These are phyloP conservation scores for Cossypha polioptera DNA, from an alignment of 2,797 vertebrate species.

Conservation along the genomic window DNA sequence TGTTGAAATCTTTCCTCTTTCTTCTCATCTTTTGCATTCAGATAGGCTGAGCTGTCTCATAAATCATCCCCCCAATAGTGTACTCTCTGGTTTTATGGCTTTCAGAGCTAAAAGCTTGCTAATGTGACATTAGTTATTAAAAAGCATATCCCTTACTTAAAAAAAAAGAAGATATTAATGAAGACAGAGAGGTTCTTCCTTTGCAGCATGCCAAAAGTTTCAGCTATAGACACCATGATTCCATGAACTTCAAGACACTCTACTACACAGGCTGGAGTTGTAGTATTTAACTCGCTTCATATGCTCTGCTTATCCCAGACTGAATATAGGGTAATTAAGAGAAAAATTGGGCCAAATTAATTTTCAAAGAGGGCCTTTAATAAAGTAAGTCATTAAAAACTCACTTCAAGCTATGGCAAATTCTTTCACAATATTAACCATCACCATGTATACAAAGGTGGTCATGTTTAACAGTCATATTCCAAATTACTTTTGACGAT, in stretches of 20 bases:
- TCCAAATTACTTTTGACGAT: neutral
- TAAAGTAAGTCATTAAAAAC: neutral
- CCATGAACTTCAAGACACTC: neutral
- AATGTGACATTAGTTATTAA: neutral
- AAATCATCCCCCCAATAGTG: neutral
- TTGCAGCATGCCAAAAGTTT: neutral
- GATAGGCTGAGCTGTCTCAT: neutral
- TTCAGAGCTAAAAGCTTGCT: neutral
- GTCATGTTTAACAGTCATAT: neutral
- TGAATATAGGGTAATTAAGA: neutral
- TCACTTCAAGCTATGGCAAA: neutral
- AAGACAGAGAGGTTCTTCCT: neutral
- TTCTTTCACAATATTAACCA: neutral
- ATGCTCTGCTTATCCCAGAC: neutral
- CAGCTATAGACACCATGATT: neutral
- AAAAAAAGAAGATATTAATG: neutral
- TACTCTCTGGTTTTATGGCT: neutral
- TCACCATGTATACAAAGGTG: neutral
- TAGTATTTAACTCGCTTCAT: neutral
- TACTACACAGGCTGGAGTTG: neutral
- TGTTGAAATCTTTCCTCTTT: neutral
- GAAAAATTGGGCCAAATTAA: neutral
- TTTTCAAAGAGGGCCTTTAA: neutral
- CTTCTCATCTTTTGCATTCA: neutral
- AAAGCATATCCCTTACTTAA: neutral